Base-by-base conservation (phyloP, 2,888 invertebrate species). In the Clanis bilineata region DNA sequence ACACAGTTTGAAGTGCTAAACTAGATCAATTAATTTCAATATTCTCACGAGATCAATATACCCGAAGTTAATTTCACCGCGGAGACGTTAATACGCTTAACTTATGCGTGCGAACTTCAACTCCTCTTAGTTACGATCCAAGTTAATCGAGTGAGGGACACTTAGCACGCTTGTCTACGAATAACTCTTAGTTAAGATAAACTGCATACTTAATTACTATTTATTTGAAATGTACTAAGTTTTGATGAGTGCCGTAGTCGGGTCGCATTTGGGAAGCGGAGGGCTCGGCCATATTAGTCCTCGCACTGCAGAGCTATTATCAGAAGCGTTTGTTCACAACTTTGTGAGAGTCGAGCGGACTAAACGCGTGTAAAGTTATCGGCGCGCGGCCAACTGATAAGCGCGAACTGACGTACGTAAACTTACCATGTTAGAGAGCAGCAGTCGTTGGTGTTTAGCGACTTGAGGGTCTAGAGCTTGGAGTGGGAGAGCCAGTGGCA, bases 381-480 rank as follows among this genome's bases (percentile, higher is more conserved):
- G 70, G 72, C 67, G 64, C 59, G 69, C 62, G 68, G 61, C 28
- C 28, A 61, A 64, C 61, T 61, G 73, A 75, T 72, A 76, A 81
- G 73, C 77, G 77, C 79, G 75, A 77, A 78, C 73, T 56, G 43
- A 32, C 61, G 62, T 25, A 58, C 54, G 60, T 60, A 64, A 47
- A 90, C 90, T 92, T 85, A 92, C 92, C 92, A 92, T 92, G 89
- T 92, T 92, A 86, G 92, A 91, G 91, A 92, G 91, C 90, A 90
- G 91, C 87, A 90, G 84, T 69, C 90, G 85, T 77, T 90, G 91
- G 79, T 90, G 90, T 86, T 92, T 92, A 88, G 85, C 90, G 82
- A 89, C 74, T 85, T 91, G 90, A 70, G 89, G 87, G 71, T 91
- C 91, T 78, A 90, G 83, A 83, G 88, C 79, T 83, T 89, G 90